Evolutionary conservation across 2,888 invertebrate species (phyloP), one percentile per base, ranked within the genome.

Genomic region (Diabrotica balteata): DNA sequence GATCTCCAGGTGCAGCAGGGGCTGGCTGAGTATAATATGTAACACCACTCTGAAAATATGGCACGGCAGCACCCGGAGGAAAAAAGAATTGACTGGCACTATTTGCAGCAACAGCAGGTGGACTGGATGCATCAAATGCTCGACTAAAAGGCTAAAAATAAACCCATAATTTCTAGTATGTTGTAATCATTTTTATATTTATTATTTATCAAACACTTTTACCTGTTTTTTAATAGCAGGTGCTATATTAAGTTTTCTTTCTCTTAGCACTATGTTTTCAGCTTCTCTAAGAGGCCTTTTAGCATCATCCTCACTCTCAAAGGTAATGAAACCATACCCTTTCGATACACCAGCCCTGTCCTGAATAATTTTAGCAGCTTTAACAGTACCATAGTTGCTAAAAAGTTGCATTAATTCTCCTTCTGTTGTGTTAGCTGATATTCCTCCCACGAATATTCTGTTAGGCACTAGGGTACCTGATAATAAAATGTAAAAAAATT

Each of bases 391-490:
- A 79, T 94, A 94, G 59, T 91, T 90, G 71, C 95, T 94, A 84
- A 98, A 98, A 73, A 97, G 91, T 82, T 94, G 92, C 85, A 94
- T 92, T 73, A 98, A 86, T 81, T 97, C 97, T 63, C 92, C 91
- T 85, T 97, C 97, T 59, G 96, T 95, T 55, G 97, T 97, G 80
- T 93, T 95, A 78, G 95, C 90, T 66, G 96, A 93, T 80, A 98
- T 97, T 42, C 97, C 98, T 67, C 98, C 97, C 61, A 98, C 97
- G 85, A 98, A 98, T 80, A 98, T 94, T 78, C 97, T 87, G 84
- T 97, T 97, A 69, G 97, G 97, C 78, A 97, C 95, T 70, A 96
- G 88, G 46, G 96, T 96, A 73, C 91, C 96, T 80, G 69, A 47
- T 43, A 57, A 54, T 50, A 61, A 9, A 10, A 9, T 47, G 32